Base-by-base conservation (phyloP, 2,888 invertebrate species). In the Hymenopus coronatus region DNA sequence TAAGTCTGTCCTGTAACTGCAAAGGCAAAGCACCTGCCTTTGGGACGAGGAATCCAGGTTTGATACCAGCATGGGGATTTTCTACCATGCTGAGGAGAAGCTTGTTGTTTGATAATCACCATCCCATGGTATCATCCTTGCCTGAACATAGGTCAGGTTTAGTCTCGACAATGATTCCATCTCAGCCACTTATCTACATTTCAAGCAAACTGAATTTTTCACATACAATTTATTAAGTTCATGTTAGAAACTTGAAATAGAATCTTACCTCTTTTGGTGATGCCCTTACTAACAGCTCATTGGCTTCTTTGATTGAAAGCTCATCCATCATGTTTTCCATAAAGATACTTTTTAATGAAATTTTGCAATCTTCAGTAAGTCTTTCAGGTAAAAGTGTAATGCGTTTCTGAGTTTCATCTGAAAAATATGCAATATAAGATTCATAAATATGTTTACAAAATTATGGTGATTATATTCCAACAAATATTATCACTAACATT, bases 251-350 rank as follows among this genome's bases (percentile, higher is more conserved):
- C 28, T 83, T 33, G 30, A 70, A 20, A 88, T 82, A 84, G 15
- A 30, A 28, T 90, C 92, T 91, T 90, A 93, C 93, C 91, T 96
- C 95, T 92, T 94, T 95, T 15, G 96, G 96, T 91, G 96, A 96
- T 33, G 97, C 96, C 91, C 96, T 95, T 7, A 97, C 95, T 90
- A 98, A 94, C 91, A 98, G 96, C 91, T 97, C 96, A 93, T 97
- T 97, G 0, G 98, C 98, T 94, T 97, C 97, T 91, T 95, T 95
- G 46, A 95, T 93, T 90, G 94, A 96, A 87, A 98, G 94, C 92
- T 98, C 97, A 91, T 96, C 96, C 91, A 97, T 93, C 28, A 95
- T 93, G 92, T 94, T 94, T 83, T 92, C 92, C 0, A 93, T 91
- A 93, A 96, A 97, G 91, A 97, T 94, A 14, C 93, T 92, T 92